Base-by-base conservation (phyloP, 2,113 vertebrate species). In the Bungarus multicinctus region DNA sequence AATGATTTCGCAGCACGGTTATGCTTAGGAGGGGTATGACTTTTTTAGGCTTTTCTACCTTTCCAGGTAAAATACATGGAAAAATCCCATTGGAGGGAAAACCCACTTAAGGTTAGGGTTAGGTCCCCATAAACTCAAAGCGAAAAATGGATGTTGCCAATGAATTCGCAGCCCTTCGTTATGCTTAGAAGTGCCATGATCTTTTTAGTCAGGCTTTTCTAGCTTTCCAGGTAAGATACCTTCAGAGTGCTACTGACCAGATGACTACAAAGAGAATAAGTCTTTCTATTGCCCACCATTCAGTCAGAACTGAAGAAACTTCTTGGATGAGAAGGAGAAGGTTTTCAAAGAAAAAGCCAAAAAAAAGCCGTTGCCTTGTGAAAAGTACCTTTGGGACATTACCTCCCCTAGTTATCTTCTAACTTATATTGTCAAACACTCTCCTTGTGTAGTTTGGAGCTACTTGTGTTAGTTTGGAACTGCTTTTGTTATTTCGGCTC, bases 131-230 rank as follows among this genome's bases (percentile, higher is more conserved):
- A 7, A 50, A 50, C 0, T 11, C 0, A 1, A 52, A 11, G 9
- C 10, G 6, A 1, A 52, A 52, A 52, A 52, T 52, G 50, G 50
- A 52, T 52, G 9, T 52, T 1, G 10, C 50, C 50, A 52, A 52
- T 52, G 0, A 52, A 12, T 52, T 52, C 50, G 11, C 11, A 52
- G 11, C 11, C 0, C 50, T 2, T 2, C 10, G 2, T 10, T 52
- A 52, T 52, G 10, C 2, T 12, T 52, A 52, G 0, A 0, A 52
- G 50, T 0, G 10, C 1, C 2, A 10, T 12, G 11, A 2, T 11
- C 2, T 52, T 52, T 52, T 52, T 2, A 3, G 9, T 52, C 50
- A 52, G 50, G 50, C 11, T 11, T 52, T 12, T 52, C 50, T 2
- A 52, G 0, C 11, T 52, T 52, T 52, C 2, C 10, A 52, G 2